phyloP scores from a whole-genome alignment of 1,140 invertebrate species.

The Plectus sambesii region DNA sequence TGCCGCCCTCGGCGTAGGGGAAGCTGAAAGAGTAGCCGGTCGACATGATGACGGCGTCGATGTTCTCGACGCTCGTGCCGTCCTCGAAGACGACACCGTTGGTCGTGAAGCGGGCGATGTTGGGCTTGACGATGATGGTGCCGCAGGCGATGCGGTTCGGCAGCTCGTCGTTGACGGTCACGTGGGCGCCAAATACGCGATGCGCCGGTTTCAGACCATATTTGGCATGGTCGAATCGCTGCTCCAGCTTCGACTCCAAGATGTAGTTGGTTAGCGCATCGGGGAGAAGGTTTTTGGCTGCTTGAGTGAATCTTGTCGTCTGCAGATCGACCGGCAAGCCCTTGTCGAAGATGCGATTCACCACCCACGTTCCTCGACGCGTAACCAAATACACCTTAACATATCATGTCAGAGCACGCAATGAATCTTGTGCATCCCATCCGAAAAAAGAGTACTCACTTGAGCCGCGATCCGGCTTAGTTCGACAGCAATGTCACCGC shows the following conservation, averaged over 20 bases:
- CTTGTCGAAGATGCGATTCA: conserved; percentile 44
- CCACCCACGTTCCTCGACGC: conserved; percentile 46
- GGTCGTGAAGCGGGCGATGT: conserved; percentile 43
- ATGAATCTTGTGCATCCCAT: conserved; percentile 9
- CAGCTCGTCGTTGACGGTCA: conserved; percentile 53
- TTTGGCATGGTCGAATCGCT: conserved; percentile 49
- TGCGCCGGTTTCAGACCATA: conserved; percentile 50
- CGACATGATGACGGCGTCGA: conserved; percentile 31
- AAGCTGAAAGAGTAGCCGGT: conserved; percentile 46
- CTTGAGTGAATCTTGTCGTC: conserved; percentile 38
- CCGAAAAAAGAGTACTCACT: conserved; percentile 38
- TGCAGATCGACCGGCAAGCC: conserved; percentile 46
- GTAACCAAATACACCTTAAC: conserved; percentile 45
- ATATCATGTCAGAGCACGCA: conserved; percentile 13
- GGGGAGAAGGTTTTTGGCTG: conserved; percentile 41
- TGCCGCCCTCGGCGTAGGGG: conserved; percentile 31
- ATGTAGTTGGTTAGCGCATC: conserved; percentile 36
- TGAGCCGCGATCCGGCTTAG: conserved; percentile 46
- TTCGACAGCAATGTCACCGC: conserved; percentile 52
- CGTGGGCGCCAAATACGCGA: conserved; percentile 44
- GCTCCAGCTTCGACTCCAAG: conserved; percentile 24
- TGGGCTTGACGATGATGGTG: conserved; percentile 45
- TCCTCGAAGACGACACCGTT: conserved; percentile 47
- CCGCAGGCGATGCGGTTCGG: conserved; percentile 50
- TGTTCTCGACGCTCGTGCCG: conserved; percentile 27